Conservation (phyloP, 2,797 vertebrate genomes). For the Pangasius sanitwongsei region DNA sequence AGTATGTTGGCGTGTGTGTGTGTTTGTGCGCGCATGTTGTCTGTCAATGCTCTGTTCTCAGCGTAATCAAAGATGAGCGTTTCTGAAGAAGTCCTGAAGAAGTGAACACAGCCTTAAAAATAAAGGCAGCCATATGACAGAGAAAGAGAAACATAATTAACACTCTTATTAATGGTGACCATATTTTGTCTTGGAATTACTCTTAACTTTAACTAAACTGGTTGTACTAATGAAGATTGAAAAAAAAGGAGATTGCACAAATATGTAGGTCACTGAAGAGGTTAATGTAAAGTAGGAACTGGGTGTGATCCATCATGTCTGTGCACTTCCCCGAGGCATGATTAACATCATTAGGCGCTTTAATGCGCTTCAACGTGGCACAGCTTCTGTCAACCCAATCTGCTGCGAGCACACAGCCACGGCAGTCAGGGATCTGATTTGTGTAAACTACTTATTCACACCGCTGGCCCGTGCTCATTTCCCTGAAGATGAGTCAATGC, state of each 20-base stretch:
- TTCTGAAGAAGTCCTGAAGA: background rate
- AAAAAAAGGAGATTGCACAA: background rate
- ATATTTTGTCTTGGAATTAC: too few relatives aligned
- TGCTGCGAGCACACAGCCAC: background rate
- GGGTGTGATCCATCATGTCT: constrained; percentile 1
- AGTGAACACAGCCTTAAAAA: background rate
- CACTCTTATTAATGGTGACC: background rate
- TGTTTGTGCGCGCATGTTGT: background rate
- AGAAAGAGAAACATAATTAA: background rate
- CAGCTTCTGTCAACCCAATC: constrained; percentile 12
- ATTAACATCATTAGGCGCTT: constrained; percentile 8
- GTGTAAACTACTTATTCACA: background rate
- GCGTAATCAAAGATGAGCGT: background rate
- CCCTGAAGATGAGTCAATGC: constrained; percentile 1
- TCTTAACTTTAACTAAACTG: background rate
- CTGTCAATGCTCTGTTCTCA: background rate
- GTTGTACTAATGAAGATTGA: background rate
- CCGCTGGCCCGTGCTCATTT: background rate
- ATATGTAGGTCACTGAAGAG: background rate
- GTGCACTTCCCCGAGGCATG: constrained; percentile 12
- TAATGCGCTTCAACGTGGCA: background rate
- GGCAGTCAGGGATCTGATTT: background rate
- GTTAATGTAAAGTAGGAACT: background rate
- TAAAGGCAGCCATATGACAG: background rate
- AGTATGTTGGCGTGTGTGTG: too few relatives aligned